Base-by-base conservation (phyloP, 2,113 vertebrate species). In the Paraplagusia blochii region DNA sequence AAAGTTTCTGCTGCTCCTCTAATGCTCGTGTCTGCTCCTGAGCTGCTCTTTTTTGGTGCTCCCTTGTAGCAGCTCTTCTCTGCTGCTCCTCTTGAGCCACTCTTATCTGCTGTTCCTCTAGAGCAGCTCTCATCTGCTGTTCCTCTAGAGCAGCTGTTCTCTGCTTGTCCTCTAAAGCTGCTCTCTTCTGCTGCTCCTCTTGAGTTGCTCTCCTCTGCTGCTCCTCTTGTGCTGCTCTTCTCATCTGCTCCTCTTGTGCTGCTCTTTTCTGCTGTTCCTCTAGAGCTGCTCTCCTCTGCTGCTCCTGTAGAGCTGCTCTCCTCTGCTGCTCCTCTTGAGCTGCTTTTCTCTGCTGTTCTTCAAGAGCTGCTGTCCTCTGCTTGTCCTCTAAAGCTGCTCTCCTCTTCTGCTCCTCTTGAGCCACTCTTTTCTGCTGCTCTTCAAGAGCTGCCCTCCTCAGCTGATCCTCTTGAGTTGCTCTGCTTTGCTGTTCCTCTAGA, bases 341-440 rank as follows among this genome's bases (percentile, higher is more conserved):
- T 42, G 46, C 29, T 42, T 1, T 63, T 0, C 43, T 69, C 1
- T 70, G 40, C 14, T 76, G 45, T 10, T 53, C 45, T 13, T 72
- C 58, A 4, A 12, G 14, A 0, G 0, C 29, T 15, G 3, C 47
- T 18, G 9, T 22, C 13, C 34, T 53, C 0, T 14, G 36, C 4
- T 48, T 8, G 9, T 66, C 16, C 5, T 49, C 14, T 11, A 6
- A 47, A 7, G 49, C 42, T 15, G 34, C 52, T 42, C 10, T 53
- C 3, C 11, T 53, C 2, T 53, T 7, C 8, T 68, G 55, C 16
- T 58, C 48, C 46, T 74, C 54, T 48, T 13, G 4, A 0, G 17
- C 16, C 43, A 13, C 12, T 55, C 9, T 44, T 6, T 9, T 42
- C 1, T 66, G 52, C 17, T 67, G 17, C 7, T 53, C 48, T 45